Percentiles rank a stretch among this genome's conserved stretches.
Evolutionary conservation across 2,113 vertebrate species (phyloP).

Genomic region (Oryzias celebensis): DNA sequence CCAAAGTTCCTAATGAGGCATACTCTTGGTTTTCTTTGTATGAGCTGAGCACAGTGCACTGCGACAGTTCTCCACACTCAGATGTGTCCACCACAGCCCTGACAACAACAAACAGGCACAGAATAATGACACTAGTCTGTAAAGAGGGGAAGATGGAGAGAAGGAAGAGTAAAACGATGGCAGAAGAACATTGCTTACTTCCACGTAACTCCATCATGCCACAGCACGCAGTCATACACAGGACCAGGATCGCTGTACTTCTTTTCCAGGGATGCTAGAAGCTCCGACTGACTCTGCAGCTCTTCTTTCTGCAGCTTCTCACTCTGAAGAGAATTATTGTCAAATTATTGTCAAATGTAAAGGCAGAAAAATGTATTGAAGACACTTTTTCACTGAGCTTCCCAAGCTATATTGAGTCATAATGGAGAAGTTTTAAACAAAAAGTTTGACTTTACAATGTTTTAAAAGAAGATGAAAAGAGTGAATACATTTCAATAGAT

Average conservation of each 20-base stretch:
- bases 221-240: conserved; percentile 94
- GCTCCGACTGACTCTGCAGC: conserved; percentile 89
- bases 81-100: conserved; percentile 94
- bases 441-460: too few relatives aligned
- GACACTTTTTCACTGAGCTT: too few relatives aligned
- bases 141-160: neutral
- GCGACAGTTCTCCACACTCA: conserved; percentile 86
- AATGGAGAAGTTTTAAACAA: too few relatives aligned
- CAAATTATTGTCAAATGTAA: too few relatives aligned
- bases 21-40: conserved; percentile 92
- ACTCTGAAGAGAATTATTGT: conserved; percentile 62
- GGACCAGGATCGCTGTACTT: conserved; percentile 97
- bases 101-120: conserved; percentile 28
- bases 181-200: conserved; percentile 71
- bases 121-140: neutral
- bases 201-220: conserved; percentile 92
- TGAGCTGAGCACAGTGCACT: conserved; percentile 84
- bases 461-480: too few relatives aligned
- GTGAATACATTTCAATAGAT: too few relatives aligned
- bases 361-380: too few relatives aligned
- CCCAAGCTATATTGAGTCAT: too few relatives aligned
- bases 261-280: conserved; percentile 93
- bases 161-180: neutral
- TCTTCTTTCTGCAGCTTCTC: conserved; percentile 95
- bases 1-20: conserved; percentile 89